phyloP scores from a whole-genome alignment of 53 echinoderm and acorn worm genomes.

The Echinometra lucunter region DNA sequence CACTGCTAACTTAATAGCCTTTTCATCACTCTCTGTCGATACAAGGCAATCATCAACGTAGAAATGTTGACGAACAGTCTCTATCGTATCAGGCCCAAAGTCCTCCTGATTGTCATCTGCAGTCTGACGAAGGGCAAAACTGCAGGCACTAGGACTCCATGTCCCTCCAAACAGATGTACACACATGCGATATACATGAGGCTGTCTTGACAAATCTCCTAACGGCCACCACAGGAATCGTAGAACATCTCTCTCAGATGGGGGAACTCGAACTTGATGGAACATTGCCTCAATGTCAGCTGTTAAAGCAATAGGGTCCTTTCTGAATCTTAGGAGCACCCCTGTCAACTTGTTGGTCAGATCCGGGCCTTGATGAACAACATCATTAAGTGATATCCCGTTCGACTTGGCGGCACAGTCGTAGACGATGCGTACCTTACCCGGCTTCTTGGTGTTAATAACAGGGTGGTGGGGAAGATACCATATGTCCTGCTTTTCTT shows the following conservation, averaged over 20 bases:
- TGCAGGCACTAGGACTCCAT: slow-evolving; percentile 71
- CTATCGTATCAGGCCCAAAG: slow-evolving; percentile 45
- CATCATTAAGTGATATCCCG: slow-evolving; percentile 23
- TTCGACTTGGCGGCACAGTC: slow-evolving; percentile 24
- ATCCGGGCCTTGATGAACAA: slow-evolving; percentile 60
- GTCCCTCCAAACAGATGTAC: slow-evolving; percentile 73
- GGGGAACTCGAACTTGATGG: slow-evolving; percentile 75
- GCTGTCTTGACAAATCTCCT: slow-evolving; percentile 68
- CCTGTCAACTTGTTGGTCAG: slow-evolving; percentile 70
- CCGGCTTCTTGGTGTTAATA: slow-evolving; percentile 34
- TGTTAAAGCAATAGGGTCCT: slow-evolving; percentile 41
- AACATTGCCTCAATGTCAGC: slow-evolving; percentile 79
- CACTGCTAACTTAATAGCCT: slow-evolving; percentile 59
- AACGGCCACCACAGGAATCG: slow-evolving; percentile 76
- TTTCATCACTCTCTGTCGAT: slow-evolving; percentile 68
- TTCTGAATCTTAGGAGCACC: slow-evolving; percentile 42
- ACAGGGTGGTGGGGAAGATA: slow-evolving; percentile 43
- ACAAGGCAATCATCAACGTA: slow-evolving; percentile 86
- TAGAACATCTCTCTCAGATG: slow-evolving; percentile 67
- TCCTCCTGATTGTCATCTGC: slow-evolving; percentile 68
- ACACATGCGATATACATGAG: slow-evolving; percentile 69
- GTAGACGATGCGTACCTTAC: slow-evolving; percentile 25
- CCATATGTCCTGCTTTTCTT: slow-evolving; percentile 16
- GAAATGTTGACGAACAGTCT: slow-evolving; percentile 73
- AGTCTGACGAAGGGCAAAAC: slow-evolving; percentile 74